Conservation (phyloP, 2,888 invertebrate genomes). For the Spilosoma lubricipeda region DNA sequence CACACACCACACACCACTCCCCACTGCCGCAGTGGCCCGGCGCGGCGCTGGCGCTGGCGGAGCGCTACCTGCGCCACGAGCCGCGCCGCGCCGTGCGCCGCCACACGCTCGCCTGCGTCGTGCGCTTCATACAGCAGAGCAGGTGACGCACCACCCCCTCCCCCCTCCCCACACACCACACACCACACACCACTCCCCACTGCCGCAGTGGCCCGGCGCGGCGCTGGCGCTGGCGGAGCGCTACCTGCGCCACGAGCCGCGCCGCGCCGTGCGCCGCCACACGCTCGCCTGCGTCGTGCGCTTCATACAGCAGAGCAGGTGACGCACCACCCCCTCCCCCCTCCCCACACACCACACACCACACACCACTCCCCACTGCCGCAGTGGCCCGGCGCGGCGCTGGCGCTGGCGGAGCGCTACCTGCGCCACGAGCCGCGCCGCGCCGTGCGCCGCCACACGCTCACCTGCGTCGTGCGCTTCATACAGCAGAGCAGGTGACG, state of each 20-base stretch:
- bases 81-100: conserved; percentile 90
- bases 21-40: too few relatives aligned
- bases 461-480: conserved; percentile 60
- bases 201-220: conserved; percentile 90
- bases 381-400: conserved; percentile 91
- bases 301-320: too few relatives aligned
- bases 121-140: too few relatives aligned
- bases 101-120: conserved; percentile 86
- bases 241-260: conserved; percentile 90
- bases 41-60: conserved; percentile 90
- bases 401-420: conserved; percentile 91
- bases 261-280: conserved; percentile 91
- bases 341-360: too few relatives aligned
- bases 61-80: conserved; percentile 91
- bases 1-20: too few relatives aligned
- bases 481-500: too few relatives aligned
- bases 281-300: conserved; percentile 77
- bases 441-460: conserved; percentile 91
- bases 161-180: too few relatives aligned
- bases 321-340: too few relatives aligned
- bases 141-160: too few relatives aligned
- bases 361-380: too few relatives aligned
- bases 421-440: conserved; percentile 90
- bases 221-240: conserved; percentile 91
- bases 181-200: too few relatives aligned